Evolutionary conservation across 2,888 invertebrate species (phyloP), one percentile per base, ranked within the genome.

Genomic region (Drosophila nigritarsus): DNA sequence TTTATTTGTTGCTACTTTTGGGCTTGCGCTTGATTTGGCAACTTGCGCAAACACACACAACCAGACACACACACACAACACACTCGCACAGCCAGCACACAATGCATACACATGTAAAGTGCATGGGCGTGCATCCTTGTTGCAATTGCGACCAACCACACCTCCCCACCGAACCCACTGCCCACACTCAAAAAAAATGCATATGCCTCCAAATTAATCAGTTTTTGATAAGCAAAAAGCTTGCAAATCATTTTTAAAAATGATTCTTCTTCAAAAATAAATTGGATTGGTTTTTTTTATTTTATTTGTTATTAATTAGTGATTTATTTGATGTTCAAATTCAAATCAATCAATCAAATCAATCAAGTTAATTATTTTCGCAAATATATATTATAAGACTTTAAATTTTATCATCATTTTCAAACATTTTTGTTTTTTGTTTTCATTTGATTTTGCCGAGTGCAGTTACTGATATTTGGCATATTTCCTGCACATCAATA

Each of bases 1-100:
- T 83, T 87, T 87, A 87, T 87, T 89, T 89, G 87, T 89, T 87
- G 87, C 87, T 87, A 87, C 89, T 87, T 87, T 87, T 83, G 87
- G 84, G 87, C 84, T 87, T 84, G 83, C 84, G 84, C 87, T 87
- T 87, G 87, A 87, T 87, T 87, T 87, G 89, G 84, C 87, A 88
- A 65, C 80, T 64, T 40, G 38, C 64, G 56, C 56, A 30, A 62
- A 58, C 72, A 49, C 72, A 55, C 38, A 62, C 45, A 60, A 54
- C 65, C 50, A 64, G 42, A 36, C 34, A 18, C 60, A 34, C 50
- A 18, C 50, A 50, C 34, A 40, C 18, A 59, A 45, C 18, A 40
- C 8, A 49, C 7, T 58, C 40, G 11, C n/a, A 29, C 38, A 55
- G 8, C 27, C 24, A 32, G 36, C 27, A 34, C 55, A 55, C 65